Evolutionary conservation across 2,797 vertebrate species (phyloP).

Genomic region (Naso thynnoides): DNA sequence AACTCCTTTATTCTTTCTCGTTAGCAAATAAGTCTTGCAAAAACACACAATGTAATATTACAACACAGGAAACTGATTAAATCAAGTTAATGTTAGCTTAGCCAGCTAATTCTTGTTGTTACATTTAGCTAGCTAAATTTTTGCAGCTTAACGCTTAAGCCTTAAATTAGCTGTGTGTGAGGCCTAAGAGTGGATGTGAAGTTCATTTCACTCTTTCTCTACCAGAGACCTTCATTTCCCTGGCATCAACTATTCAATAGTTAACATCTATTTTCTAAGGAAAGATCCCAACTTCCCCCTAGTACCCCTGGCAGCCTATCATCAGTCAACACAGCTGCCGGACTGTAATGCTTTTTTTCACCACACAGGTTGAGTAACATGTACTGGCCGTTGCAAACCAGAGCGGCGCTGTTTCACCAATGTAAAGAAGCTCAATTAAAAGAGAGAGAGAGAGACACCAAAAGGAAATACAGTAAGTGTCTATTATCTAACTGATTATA

Average conservation of each 20-base stretch:
- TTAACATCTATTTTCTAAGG: neutral
- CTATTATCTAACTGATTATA: neutral
- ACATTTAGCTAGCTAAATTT: neutral
- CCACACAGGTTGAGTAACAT: neutral
- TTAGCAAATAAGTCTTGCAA: no score
- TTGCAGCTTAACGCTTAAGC: no score
- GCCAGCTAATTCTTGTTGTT: neutral
- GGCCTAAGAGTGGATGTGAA: neutral
- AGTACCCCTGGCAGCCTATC: neutral
- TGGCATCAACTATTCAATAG: neutral
- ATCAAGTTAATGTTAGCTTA: neutral
- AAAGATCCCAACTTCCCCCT: neutral
- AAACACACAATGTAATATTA: neutral
- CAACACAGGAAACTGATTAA: no score
- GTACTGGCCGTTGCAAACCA: neutral
- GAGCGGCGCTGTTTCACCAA: slow-evolving; percentile 50
- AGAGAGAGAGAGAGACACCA: neutral
- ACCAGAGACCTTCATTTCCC: neutral
- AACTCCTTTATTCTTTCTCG: neutral
- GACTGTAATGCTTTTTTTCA: slow-evolving; percentile 11
- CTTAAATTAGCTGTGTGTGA: neutral
- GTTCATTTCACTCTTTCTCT: neutral
- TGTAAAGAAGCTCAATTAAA: neutral
- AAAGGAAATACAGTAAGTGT: neutral
- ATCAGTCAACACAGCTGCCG: no score